Evolutionary conservation across 1,140 invertebrate genomes (phyloP).

Genomic region (Drosophila virilis): DNA sequence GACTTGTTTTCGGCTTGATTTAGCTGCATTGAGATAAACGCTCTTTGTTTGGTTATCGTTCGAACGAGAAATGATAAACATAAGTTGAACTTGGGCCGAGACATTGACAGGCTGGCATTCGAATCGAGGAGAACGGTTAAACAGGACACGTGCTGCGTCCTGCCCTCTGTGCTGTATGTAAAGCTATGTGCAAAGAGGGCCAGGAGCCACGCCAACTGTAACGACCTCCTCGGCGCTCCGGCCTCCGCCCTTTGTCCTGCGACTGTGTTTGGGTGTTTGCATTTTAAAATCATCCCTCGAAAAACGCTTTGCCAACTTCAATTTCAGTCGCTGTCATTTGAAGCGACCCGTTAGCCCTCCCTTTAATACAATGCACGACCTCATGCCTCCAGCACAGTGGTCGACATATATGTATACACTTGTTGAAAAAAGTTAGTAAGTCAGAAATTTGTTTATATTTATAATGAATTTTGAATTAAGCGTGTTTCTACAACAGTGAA

Average conservation of each 20-base stretch:
- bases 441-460: too few species aligned
- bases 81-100: conserved; percentile 50
- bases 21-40: conserved; percentile 72
- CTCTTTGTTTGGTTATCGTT: conserved; percentile 67
- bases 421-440: not conserved
- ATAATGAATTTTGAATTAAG: too few species aligned
- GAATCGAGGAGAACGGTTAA: conserved; percentile 13
- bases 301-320: conserved; percentile 78
- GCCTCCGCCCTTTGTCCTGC: conserved; percentile 24
- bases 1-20: conserved; percentile 58
- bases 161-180: conserved; percentile 43
- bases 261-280: conserved; percentile 66
- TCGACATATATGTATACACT: not conserved
- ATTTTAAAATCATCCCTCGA: conserved; percentile 80
- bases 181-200: conserved; percentile 55
- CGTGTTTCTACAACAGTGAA: too few species aligned
- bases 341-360: conserved; percentile 38
- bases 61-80: conserved; percentile 67
- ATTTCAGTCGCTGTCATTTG: conserved; percentile 76
- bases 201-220: conserved; percentile 41
- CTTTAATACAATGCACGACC: not conserved
- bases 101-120: conserved; percentile 45
- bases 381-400: conserved; percentile 28
- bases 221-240: conserved; percentile 38
- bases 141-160: conserved; percentile 50